Evolutionary conservation across 2,888 invertebrate genomes (phyloP).

Genomic region (Platerodrilus igneus): DNA sequence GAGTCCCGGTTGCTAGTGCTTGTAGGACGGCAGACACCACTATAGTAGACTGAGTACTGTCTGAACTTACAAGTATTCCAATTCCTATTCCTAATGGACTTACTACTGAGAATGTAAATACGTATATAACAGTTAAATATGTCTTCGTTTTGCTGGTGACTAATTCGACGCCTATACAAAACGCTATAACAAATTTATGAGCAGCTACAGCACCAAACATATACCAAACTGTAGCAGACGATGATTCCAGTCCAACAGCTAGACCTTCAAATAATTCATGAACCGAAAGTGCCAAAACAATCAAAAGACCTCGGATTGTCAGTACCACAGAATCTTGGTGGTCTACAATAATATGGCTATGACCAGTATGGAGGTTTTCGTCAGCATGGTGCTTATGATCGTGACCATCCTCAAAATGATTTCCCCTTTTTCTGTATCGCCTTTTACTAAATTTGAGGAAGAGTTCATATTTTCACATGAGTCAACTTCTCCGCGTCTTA

Average conservation of each 20-base stretch:
- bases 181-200: conserved; percentile 82
- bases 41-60: conserved; percentile 55
- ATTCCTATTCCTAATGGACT: conserved; percentile 78
- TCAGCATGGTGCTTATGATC: conserved; percentile 25
- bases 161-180: conserved; percentile 82
- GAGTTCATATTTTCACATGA: conserved; percentile 22
- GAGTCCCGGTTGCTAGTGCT: conserved; percentile 87
- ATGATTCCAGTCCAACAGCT: conserved; percentile 72
- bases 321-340: conserved; percentile 40
- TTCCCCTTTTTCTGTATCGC: conserved; percentile 16
- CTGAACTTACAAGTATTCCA: conserved; percentile 62
- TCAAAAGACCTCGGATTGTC: conserved; percentile 65
- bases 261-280: conserved; percentile 85
- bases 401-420: conserved; percentile 8
- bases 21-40: conserved; percentile 65
- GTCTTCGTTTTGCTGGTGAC: conserved; percentile 65
- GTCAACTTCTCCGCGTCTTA: conserved; percentile 36
- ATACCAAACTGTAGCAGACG: conserved; percentile 62
- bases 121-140: conserved; percentile 60
- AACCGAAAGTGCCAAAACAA: conserved; percentile 77
- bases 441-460: conserved; percentile 30
- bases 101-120: conserved; percentile 72
- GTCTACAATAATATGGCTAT: conserved; percentile 35
- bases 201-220: conserved; percentile 81
- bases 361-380: conserved; percentile 32